Percentiles rank a stretch among this genome's conserved stretches.
phyloP scores from a whole-genome alignment of 2,113 vertebrate species.

The Taxidea taxus region DNA sequence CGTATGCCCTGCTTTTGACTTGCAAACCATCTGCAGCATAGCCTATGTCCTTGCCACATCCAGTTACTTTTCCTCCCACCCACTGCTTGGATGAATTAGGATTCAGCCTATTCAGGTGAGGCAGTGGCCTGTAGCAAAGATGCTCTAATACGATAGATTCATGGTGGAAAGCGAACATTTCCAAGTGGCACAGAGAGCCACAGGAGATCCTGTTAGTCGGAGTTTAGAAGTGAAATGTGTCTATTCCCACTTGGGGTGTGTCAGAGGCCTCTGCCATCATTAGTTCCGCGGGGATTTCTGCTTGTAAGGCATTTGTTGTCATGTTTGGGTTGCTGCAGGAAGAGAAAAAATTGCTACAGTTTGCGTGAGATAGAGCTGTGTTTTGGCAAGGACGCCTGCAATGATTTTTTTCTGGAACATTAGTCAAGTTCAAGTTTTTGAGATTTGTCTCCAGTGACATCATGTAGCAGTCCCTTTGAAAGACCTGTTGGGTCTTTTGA shows the following conservation, averaged over 20 bases:
- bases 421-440: not conserved
- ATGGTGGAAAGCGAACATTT: not conserved
- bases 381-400: not conserved
- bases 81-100: not conserved
- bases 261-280: conserved; percentile 45
- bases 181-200: not conserved
- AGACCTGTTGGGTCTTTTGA: not conserved
- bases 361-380: conserved; percentile 40
- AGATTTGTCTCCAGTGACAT: not conserved
- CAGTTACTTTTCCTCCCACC: not conserved
- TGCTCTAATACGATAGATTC: not conserved
- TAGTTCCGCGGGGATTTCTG: conserved; percentile 33
- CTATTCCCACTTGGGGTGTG: conserved; percentile 49
- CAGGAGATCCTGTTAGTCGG: conserved; percentile 57
- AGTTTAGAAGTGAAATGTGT: conserved; percentile 43
- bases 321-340: conserved; percentile 21
- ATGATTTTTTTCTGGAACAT: not conserved
- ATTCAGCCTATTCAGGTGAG: not conserved
- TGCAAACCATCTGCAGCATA: not conserved
- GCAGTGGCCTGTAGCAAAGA: not conserved
- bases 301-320: conserved; percentile 34
- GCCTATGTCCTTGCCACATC: not conserved
- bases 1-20: not conserved
- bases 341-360: conserved; percentile 36
- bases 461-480: not conserved